Percentiles rank a stretch among this genome's conserved stretches.
Evolutionary conservation across 92 coral and sea anemone species (phyloP).

Genomic region (Diadumene lineata): DNA sequence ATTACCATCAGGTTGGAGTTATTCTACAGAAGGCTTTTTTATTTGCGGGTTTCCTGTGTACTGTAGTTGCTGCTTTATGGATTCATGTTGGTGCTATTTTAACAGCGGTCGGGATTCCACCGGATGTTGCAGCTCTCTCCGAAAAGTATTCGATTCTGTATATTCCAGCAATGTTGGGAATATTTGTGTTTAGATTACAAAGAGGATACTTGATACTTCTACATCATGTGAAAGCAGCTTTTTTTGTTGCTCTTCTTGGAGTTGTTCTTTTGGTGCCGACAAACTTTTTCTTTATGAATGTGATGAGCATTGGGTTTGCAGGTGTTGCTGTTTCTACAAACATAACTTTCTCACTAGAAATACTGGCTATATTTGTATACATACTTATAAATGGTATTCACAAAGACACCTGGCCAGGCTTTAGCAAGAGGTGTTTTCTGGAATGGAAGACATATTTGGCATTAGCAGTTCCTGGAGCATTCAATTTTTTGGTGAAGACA

Average conservation of each 20-base stretch:
- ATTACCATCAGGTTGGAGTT: no score
- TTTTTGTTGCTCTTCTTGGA: constrained; percentile 7
- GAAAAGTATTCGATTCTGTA: constrained; percentile 6
- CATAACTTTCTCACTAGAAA: not conserved
- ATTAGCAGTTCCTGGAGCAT: constrained; percentile 13
- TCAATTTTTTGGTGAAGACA: constrained; percentile 13
- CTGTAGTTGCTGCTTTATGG: constrained; percentile 8
- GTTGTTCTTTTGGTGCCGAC: constrained; percentile 4
- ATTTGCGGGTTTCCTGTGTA: constrained; percentile 14
- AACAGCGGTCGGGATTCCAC: constrained; percentile 6
- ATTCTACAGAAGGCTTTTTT: constrained; percentile 16
- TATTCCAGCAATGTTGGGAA: constrained; percentile 17
- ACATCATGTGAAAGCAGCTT: not conserved
- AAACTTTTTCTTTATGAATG: constrained; percentile 4
- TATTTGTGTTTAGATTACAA: no score
- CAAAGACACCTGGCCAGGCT: constrained; percentile 11
- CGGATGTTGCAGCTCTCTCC: not conserved
- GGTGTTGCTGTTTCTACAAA: constrained; percentile 8
- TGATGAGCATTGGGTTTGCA: not conserved
- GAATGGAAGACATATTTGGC: constrained; percentile 6
- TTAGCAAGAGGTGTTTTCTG: not conserved
- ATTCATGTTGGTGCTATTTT: constrained; percentile 10
- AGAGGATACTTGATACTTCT: constrained; percentile 14
- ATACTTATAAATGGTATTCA: constrained; percentile 1
- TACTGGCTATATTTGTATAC: not conserved